Evolutionary conservation across 2,113 vertebrate genomes (phyloP), one percentile per base, ranked within the genome.

Genomic region (Oncorhynchus tshawytscha): DNA sequence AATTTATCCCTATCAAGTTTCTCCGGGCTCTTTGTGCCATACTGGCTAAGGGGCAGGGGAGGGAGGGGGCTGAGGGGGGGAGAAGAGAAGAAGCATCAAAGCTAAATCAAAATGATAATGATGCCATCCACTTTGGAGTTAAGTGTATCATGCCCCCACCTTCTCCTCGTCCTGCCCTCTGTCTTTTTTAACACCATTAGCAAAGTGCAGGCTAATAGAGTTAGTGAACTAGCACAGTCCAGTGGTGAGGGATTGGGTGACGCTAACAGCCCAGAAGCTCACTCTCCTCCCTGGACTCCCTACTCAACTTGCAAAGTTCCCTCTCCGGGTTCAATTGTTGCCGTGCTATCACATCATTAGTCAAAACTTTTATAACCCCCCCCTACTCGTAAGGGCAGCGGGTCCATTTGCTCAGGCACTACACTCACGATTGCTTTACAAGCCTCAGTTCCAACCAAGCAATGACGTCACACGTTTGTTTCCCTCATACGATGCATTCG

Each of bases 181-280:
- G 83, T 88, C 80, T 84, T 87, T 84, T 88, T 82, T 87, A 85
- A 88, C 78, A 80, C 81, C 85, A 85, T 88, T 88, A 87, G 87
- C 75, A 84, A 85, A 88, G 87, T 88, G 87, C 83, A 78, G 76
- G 74, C 74, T 87, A 88, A 88, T 78, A 82, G 76, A 76, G 73
- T 88, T 88, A 85, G 81, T 24, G 39, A 59, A 71, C 67, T 54
- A 75, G 73, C 68, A 62, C 20, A 34, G 81, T 75, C 77, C 70
- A 57, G 73, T 73, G 71, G 72, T 79, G 76, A 78, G 81, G 79
- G 76, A 86, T 75, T 57, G 73, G 65, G 76, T 83, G 81, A 73
- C 75, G 57, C 70, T 80, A 72, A 57, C 72, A 65, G 76, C 69
- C 57, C 67, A 48, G 71, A 49, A 74, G 72, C 62, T 71, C 75